Evolutionary conservation across 2,797 vertebrate species (phyloP), one percentile per base, ranked within the genome.

Genomic region (Gymnopithys bicolor): DNA sequence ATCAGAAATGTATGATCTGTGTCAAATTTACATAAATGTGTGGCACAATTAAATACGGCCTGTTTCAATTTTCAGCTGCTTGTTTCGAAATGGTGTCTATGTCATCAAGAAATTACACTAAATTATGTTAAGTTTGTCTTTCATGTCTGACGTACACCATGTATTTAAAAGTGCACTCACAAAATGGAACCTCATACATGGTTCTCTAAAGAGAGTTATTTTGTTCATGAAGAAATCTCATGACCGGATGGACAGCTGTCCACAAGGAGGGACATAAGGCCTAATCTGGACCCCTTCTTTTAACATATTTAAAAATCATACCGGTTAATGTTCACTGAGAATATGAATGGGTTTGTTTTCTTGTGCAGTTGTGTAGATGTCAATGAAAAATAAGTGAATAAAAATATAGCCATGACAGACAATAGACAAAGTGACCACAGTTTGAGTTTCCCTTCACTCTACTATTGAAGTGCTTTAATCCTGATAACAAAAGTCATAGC

Each of bases 341-440:
- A 46, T n/a, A 63, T 16, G 6, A 73, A 48, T 60, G 19, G 4
- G 4, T 43, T 90, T 69, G 11, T 58, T 91, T 80, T 33, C 24
- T 52, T 19, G 33, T 32, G 8, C 6, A 58, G 18, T 27, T 78
- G 6, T 35, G 8, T 19, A 70, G n/a, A 39, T 68, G 60, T 28
- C 12, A 62, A 74, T 56, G 59, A 71, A 90, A 90, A 91, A 37
- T 19, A 63, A 73, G 45, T 32, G 22, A 85, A 67, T 17, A n/a
- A 35, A 59, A 11, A 17, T 22, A 14, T 46, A 53, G 84, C 37
- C 10, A 32, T 51, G 27, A 25, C 9, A 87, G 23, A 56, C 5
- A 81, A 49, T 8, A 76, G 51, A 43, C 11, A 28, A 70, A 35
- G 7, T 69, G 16, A 63, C 16, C 9, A 39, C 13, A 63, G 21